Base-by-base conservation (phyloP, 2,888 invertebrate species). In the Cheilosia soror region DNA sequence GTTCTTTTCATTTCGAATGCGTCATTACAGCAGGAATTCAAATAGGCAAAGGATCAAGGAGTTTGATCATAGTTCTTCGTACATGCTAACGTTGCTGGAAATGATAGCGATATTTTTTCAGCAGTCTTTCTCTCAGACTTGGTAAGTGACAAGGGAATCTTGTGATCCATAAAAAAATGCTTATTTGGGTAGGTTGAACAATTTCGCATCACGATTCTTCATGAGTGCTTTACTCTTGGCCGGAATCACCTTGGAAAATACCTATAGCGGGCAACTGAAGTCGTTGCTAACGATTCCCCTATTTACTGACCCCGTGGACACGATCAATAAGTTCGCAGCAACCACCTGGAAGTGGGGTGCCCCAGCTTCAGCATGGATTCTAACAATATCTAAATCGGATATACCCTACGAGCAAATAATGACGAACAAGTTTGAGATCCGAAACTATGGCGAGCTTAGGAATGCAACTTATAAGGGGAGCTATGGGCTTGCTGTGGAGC, bases 251-350 rank as follows among this genome's bases (percentile, higher is more conserved):
- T 72, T 92, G 87, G 91, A 92, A 84, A 91, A 91, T 72, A 90
- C 90, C 6, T 92, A 92, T 82, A 91, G 91, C 73, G 92, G 92
- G 0, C 90, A 91, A 60, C 71, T 92, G 0, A 92, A 92, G 87
- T 91, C 92, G 0, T 58, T 92, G 65, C 86, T 92, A 2, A 91
- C 92, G 0, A 88, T 91, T 29, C 92, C 92, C 1, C 76, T 90
- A 1, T 91, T 89, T 62, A 89, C 87, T 0, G 89, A 90, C 4
- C 90, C 91, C 0, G 89, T 91, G 27, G 91, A 92, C 60, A 90
- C 89, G 0, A 89, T 90, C 4, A 84, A 87, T 0, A 91, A 92
- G 80, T 92, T 91, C 88, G 89, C 91, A 0, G 53, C 88, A 2
- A 88, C 88, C 2, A 72, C 87, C 13, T 91, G 91, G 90, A 90